A percentile compares a stretch with the other conserved stretches of the same genome.
Conservation (phyloP, 2,113 vertebrate genomes). For the Nothocercus julius region DNA sequence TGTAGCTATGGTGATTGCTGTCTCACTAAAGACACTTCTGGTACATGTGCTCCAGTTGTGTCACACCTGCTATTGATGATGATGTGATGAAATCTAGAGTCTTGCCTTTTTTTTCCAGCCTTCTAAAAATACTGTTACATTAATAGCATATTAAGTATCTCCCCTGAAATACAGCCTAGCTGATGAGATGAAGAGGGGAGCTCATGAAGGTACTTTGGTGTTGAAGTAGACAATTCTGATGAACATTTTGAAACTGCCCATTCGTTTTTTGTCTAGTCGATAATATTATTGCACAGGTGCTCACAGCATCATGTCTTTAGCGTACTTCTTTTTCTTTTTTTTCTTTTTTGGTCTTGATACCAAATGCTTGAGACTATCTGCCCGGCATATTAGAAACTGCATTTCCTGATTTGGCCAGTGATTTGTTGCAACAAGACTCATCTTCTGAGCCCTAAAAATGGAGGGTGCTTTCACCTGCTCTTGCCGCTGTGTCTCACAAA, state of each 20-base stretch:
- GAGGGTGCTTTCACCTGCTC: constrained; percentile 12
- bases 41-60: neutral
- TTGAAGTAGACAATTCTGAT: neutral
- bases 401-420: neutral
- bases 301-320: neutral
- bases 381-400: neutral
- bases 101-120: constrained; percentile 9
- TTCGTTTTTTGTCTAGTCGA: neutral
- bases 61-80: neutral
- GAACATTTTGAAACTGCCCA: neutral
- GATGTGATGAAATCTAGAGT: constrained; percentile 21
- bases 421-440: constrained; percentile 1
- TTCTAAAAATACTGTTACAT: constrained; percentile 13
- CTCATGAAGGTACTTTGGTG: neutral
- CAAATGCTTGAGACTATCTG: neutral
- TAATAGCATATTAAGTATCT: neutral
- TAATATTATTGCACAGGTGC: neutral
- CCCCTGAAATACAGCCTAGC: neutral
- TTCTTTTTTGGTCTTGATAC: neutral
- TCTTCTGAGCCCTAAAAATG: constrained; percentile 8
- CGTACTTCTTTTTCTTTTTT: neutral
- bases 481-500: neutral
- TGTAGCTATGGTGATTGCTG: neutral
- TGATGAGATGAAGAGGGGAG: neutral
- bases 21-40: neutral